Evolutionary conservation across 2,888 invertebrate species (phyloP).

Genomic region (Ceraclea dissimilis): DNA sequence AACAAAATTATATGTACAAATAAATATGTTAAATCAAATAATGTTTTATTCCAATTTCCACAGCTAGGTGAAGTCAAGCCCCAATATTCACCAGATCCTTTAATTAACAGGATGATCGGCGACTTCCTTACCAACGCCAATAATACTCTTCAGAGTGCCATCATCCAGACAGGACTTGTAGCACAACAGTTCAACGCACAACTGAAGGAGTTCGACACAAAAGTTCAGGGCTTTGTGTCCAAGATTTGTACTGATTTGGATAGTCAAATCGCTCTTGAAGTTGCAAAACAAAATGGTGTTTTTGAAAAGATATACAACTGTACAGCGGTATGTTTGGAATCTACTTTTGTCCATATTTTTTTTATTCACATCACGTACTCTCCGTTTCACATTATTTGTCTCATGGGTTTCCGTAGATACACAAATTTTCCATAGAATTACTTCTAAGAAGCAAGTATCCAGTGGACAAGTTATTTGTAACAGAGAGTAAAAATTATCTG

Average conservation of each 20-base stretch:
- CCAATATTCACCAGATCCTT: background rate
- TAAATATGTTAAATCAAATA: too few relatives aligned
- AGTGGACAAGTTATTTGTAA: too few relatives aligned
- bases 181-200: background rate
- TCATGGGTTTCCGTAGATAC: too few relatives aligned
- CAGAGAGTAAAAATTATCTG: too few relatives aligned
- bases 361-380: too few relatives aligned
- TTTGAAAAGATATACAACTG: background rate
- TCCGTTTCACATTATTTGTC: too few relatives aligned
- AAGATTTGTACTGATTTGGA: background rate
- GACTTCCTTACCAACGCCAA: background rate
- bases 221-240: background rate
- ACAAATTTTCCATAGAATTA: too few relatives aligned
- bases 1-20: too few relatives aligned
- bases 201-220: background rate
- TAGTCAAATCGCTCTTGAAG: background rate
- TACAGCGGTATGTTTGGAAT: background rate
- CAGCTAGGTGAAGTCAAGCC: background rate
- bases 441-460: too few relatives aligned
- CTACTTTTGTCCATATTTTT: too few relatives aligned
- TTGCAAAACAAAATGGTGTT: background rate
- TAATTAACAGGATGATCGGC: background rate
- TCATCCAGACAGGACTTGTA: background rate
- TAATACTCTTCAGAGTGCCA: background rate
- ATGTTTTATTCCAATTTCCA: too few relatives aligned